phyloP scores from a whole-genome alignment of 2,888 invertebrate species.

The Notodonta dromedarius region DNA sequence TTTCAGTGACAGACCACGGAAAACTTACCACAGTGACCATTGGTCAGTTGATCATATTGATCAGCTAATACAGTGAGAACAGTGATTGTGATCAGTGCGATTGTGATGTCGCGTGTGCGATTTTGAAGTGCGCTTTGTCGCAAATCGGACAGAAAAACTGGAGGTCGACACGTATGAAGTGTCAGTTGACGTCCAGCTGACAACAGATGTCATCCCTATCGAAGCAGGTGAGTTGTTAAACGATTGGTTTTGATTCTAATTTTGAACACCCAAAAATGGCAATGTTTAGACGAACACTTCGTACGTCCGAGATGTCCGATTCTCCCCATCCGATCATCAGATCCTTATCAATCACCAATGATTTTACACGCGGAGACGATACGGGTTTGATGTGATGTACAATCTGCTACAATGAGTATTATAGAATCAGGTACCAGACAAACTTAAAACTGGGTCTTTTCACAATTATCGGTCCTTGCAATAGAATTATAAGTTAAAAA shows the following conservation, averaged over 20 bases:
- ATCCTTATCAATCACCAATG: too few relatives aligned
- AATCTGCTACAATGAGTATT: background rate
- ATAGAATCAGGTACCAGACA: slow-evolving; percentile 4
- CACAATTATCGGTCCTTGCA: slow-evolving; percentile 19
- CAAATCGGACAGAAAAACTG: slow-evolving; percentile 68
- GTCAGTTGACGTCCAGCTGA: slow-evolving; percentile 83
- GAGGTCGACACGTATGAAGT: slow-evolving; percentile 81
- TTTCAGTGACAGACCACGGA: slow-evolving; percentile 38
- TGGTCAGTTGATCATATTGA: slow-evolving; percentile 29
- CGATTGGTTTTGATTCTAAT: too few relatives aligned
- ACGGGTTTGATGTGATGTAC: background rate
- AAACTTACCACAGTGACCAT: slow-evolving; percentile 27
- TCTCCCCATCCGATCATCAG: too few relatives aligned
- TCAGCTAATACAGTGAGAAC: slow-evolving; percentile 31
- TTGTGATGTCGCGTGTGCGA: slow-evolving; percentile 53
- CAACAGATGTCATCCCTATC: slow-evolving; percentile 81
- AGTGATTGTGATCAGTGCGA: slow-evolving; percentile 26
- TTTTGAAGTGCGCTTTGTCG: slow-evolving; percentile 44
- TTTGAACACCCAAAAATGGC: too few relatives aligned
- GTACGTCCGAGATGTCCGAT: too few relatives aligned
- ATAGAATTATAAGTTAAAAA: slow-evolving; percentile 22
- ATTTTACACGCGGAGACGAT: too few relatives aligned
- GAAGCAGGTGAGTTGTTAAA: slow-evolving; percentile 70
- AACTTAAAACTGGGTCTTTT: slow-evolving; percentile 21
- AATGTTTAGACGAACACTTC: too few relatives aligned